Percentiles rank a stretch among this genome's conserved stretches.
Conservation (phyloP, 2,797 vertebrate genomes). For the Pteropus rufus region DNA sequence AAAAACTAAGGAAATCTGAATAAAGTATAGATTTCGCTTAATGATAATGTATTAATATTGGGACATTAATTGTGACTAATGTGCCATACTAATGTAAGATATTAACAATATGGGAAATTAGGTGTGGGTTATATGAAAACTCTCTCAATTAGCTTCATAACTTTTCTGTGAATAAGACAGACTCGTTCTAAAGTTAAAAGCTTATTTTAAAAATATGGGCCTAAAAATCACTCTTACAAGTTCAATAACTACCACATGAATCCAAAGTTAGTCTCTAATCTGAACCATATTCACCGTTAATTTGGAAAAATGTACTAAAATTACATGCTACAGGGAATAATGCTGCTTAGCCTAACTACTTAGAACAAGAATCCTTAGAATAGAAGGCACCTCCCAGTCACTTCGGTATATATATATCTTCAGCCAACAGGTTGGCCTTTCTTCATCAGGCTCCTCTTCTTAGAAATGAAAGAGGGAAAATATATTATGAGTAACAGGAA, state of each 20-base stretch:
- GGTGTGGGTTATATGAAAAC: not conserved
- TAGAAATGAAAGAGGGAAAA: not conserved
- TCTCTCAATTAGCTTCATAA: not conserved
- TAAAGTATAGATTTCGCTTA: not conserved
- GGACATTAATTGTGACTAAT: not conserved
- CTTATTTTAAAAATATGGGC: slow-evolving; percentile 18
- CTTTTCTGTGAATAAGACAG: not conserved
- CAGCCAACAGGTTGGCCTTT: not conserved
- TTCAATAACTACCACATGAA: slow-evolving; percentile 29
- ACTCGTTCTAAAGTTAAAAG: not conserved
- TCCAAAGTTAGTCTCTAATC: slow-evolving; percentile 24
- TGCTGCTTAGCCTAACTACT: not conserved
- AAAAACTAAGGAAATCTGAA: not conserved
- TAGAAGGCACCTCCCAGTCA: not conserved
- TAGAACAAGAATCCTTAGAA: not conserved
- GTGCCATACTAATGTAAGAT: not conserved
- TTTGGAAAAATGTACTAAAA: slow-evolving; percentile 27
- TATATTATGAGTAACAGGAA: not conserved
- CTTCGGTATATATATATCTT: not conserved
- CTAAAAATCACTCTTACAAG: slow-evolving; percentile 3
- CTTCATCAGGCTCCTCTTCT: not conserved
- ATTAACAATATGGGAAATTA: not conserved
- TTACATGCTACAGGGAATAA: not conserved
- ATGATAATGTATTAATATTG: not conserved
- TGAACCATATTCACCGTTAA: slow-evolving; percentile 20